Percentiles rank a stretch among this genome's conserved stretches.
These are phyloP conservation scores for Ormyrus nitidulus DNA, from an alignment of 2,888 invertebrate species.

Conservation along the genomic window DNA sequence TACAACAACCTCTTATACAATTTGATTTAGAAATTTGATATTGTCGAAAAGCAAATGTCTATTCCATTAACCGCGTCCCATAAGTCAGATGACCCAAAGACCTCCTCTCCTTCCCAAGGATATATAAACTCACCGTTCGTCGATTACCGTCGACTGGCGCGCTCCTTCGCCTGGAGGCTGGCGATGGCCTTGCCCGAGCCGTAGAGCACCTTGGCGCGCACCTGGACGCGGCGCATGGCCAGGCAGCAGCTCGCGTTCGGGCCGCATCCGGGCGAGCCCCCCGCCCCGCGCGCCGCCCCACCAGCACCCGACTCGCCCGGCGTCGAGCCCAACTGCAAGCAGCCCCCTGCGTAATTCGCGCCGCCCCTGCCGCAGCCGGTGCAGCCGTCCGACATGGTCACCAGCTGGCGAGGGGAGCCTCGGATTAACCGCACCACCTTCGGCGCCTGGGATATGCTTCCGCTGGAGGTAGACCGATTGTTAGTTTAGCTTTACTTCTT, in stretches of 20 bases:
- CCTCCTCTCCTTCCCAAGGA: no score
- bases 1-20: no score
- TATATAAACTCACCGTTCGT: no score
- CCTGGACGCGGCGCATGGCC: slow-evolving; percentile 65
- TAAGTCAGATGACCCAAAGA: no score
- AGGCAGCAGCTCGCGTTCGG: slow-evolving; percentile 54
- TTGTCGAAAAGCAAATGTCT: no score
- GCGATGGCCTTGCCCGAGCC: slow-evolving; percentile 71
- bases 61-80: no score
- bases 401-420: not conserved
- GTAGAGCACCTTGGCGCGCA: slow-evolving; percentile 71
- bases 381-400: slow-evolving; percentile 70
- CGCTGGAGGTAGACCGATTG: no score
- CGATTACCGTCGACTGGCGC: slow-evolving; percentile 67
- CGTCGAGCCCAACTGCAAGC: slow-evolving; percentile 60
- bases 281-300: slow-evolving; percentile 20
- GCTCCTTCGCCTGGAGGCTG: slow-evolving; percentile 70
- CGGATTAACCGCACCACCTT: no score
- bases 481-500: no score
- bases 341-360: slow-evolving; percentile 65
- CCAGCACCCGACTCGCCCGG: slow-evolving; percentile 42
- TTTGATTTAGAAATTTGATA: no score
- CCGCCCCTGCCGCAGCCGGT: slow-evolving; percentile 66
- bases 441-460: no score
- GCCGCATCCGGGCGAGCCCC: slow-evolving; percentile 11